Evolutionary conservation across 2,888 invertebrate species (phyloP), one percentile per base, ranked within the genome.

Genomic region (Drosophila longiperda): DNA sequence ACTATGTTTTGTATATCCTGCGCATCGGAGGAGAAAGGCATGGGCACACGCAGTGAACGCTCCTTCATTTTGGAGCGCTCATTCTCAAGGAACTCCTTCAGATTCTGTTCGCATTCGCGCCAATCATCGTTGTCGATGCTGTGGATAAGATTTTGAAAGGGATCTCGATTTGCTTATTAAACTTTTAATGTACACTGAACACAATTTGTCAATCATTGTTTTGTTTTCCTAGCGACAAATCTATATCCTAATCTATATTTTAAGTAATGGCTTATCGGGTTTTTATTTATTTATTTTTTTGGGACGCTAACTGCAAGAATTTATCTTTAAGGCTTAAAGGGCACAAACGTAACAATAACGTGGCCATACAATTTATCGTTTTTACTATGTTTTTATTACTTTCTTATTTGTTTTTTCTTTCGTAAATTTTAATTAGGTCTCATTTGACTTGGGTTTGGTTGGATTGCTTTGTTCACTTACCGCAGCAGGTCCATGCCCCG

Each of bases 101-200:
- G 75, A 49, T 85, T 83, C 53, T 92, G 88, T 70, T 93, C 93
- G 63, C 92, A 92, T 3, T 88, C 83, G 17, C 92, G 91, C 91
- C 92, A 93, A 40, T 92, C 91, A 33, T 91, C 88, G 59, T 92
- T 91, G 36, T 92, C 90, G 53, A 93, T 92, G 79, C 93, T 93
- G 48, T 15, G 15, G 0, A 2, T 5, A 12, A 6, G 4, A 11
- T 29, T 36, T 26, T 9, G 15, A 11, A 0, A 33, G 9, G 1
- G 9, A 38, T 38, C 33, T 20, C 1, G 12, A 40, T 17, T 53
- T 40, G 6, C 17, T 5, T 20, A 42, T 2, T 26, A 29, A 32
- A 15, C 17, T 54, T 72, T 65, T 60, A 33, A 72, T 79, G 45
- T 69, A 61, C 55, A 62, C 7, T 11, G 12, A 3, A 38, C 33